Evolutionary conservation across 2,797 vertebrate species (phyloP), one percentile per base, ranked within the genome.

Genomic region (Smutsia gigantea): DNA sequence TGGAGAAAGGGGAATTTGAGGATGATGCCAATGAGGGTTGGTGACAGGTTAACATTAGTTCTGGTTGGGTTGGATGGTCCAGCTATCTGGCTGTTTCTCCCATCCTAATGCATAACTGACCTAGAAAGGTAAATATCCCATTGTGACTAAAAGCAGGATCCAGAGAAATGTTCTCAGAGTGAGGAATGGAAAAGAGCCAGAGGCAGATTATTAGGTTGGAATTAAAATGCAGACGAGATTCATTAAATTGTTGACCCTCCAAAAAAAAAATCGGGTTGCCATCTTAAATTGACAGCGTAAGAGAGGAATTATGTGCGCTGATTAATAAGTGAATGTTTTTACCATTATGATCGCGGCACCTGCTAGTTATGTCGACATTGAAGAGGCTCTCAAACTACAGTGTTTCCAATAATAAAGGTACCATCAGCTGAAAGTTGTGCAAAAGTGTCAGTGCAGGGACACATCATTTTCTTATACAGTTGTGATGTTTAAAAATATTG

Each of bases 201-300:
- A 98, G 98, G 98, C 98, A 97, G 96, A 98, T 98, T 98, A 98
- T 98, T 98, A 98, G 98, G 97, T 97, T 98, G 98, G 98, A 98
- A 98, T 98, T 99, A 98, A 98, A 98, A 98, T 98, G 98, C 98
- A 98, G 98, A 98, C 97, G 13, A 98, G 98, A 98, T 98, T 98
- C 98, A 98, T 98, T 98, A 98, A 98, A 98, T 98, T 98, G 97
- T 98, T 98, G 98, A 99, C 98, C 98, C 98, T 98, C 97, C 97
- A 88, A 84, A 91, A 59, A 97, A 98, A 98, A 98, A 97, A 97
- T 98, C 98, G 97, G 98, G 98, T 98, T 98, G 98, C 98, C 97
- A 95, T 98, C 98, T 98, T 98, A 98, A 98, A 98, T 98, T 98
- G 98, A 98, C 98, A 98, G 98, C 98, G 98, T 98, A 98, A 98